Conservation (phyloP, 2,797 vertebrate genomes). For the Ctenochaetus hawaiiensis region DNA sequence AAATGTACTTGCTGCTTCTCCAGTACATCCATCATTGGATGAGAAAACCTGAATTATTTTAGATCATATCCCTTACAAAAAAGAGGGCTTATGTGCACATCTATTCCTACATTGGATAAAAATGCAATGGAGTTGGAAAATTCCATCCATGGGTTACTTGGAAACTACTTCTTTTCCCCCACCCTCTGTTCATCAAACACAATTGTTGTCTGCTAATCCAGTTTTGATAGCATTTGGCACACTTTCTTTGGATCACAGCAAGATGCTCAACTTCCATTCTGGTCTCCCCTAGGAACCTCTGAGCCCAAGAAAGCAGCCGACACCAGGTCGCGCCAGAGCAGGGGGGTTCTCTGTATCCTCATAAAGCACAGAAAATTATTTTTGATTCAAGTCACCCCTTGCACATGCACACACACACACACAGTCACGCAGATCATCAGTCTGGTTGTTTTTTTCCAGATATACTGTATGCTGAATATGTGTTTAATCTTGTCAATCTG, state of each 20-base stretch:
- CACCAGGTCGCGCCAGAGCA: slow-evolving; percentile 79
- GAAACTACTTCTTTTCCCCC: slow-evolving; percentile 81
- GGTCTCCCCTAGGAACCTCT: slow-evolving; percentile 87
- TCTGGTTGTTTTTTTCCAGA: slow-evolving; percentile 67
- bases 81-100: slow-evolving; percentile 44
- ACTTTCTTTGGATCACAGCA: slow-evolving; percentile 90
- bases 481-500: slow-evolving; percentile 75
- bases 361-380: slow-evolving; percentile 79
- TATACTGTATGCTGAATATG: slow-evolving; percentile 63
- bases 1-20: slow-evolving; percentile 3
- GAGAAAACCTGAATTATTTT: slow-evolving; percentile 21
- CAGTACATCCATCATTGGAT: background rate
- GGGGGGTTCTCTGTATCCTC: slow-evolving; percentile 75
- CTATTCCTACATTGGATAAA: slow-evolving; percentile 59
- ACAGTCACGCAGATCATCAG: slow-evolving; percentile 35
- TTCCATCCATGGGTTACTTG: slow-evolving; percentile 85
- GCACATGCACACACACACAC: slow-evolving; percentile 41
- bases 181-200: slow-evolving; percentile 83
- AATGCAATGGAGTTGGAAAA: slow-evolving; percentile 74
- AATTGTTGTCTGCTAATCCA: slow-evolving; percentile 89
- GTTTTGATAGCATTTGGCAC: slow-evolving; percentile 91
- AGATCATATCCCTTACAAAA: slow-evolving; percentile 29
- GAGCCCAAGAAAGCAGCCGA: slow-evolving; percentile 85
- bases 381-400: slow-evolving; percentile 81
- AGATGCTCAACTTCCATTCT: slow-evolving; percentile 89